Evolutionary conservation across 2,797 vertebrate species (phyloP), one percentile per base, ranked within the genome.

Genomic region (Babyrousa celebensis): DNA sequence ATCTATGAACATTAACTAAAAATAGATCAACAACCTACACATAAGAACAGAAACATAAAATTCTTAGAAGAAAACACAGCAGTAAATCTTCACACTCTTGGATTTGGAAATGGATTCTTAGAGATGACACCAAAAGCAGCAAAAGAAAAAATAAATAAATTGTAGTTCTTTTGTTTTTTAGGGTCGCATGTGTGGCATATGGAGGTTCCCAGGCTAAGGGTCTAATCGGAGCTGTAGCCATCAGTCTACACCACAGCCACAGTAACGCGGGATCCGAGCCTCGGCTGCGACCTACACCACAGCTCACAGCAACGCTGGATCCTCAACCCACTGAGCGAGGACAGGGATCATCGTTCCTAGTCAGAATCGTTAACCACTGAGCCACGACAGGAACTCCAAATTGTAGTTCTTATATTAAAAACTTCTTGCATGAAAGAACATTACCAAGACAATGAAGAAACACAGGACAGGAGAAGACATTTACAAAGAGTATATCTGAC

Each of bases 371-470:
- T 36, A 36, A 36, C 36, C 36, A 36, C 36, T 36, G 36, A 36
- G 36, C 36, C 36, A 36, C 36, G 36, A 36, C 36, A 36, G 36
- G 36, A 36, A 36, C 36, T 36, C 36, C 36, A 36, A 36, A 36
- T 36, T 36, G 3, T 36, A 36, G 36, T 36, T 36, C 36, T 36
- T 36, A 36, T 36, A 36, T 36, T 36, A 14, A 67, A 85, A 86
- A 7, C 1, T 25, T 29, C 71, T 72, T 94, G 9, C 56, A 58
- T 91, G 58, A 32, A 92, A 95, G 3, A 48, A 27, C 29, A 48
- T 93, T 71, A 63, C 52, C 23, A n/a, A 75, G 70, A 83, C 40
- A 63, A 48, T 27, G 25, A 92, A 89, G 32, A 95, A 27, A 9
- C 32, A 52, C 12, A 52, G 36, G 29, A 74, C 32, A 20, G 20